Base-by-base conservation (phyloP, 2,888 invertebrate genomes). In the Eueremaeus valkanovi region DNA sequence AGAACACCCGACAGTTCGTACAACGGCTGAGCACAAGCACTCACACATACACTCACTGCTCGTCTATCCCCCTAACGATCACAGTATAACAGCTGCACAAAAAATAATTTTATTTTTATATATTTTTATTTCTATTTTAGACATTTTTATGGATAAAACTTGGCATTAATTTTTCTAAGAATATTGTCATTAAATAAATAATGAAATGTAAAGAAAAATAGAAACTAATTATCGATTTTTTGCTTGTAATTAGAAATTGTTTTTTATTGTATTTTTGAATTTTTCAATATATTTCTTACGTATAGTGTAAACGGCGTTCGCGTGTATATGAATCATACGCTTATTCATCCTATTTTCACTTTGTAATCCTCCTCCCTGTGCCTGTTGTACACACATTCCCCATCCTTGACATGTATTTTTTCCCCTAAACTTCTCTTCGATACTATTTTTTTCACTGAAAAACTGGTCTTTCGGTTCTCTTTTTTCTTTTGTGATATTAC, bases 351-450 rank as follows among this genome's bases (percentile, higher is more conserved):
- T 51, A 11, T 36, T 36, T 11, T 5, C 36, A n/a, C 51, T 51
- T 18, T 21, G 21, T 51, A 51, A 29, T 1, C 31, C 61, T 8
- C 61, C 61, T 51, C 51, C 51, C 61, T 24, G 29, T 29, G 51
- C n/a, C 21, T 5, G 1, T 18, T n/a, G 6, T 3, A 8, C 51
- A 31, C 33, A n/a, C 61, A 61, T 61, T 31, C 61, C 61, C 61
- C 29, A 61, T 61, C 61, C 61, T 61, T 61, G 61, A 61, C 61
- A 61, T 31, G 61, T 18, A 61, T 61, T 61, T 24, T 29, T 61
- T 18, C 61, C 61, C 61, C 55, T 11, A 13, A 55, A 21, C 24
- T 51, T 51, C 18, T 21, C 21, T 51, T n/a, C 9, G 5, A 21
- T 21, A 2, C n/a, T 21, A n/a, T 21, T 45, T 45, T 18, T 45